Evolutionary conservation across 2,113 vertebrate genomes (phyloP).

Genomic region (Pangasianodon hypophthalmus): DNA sequence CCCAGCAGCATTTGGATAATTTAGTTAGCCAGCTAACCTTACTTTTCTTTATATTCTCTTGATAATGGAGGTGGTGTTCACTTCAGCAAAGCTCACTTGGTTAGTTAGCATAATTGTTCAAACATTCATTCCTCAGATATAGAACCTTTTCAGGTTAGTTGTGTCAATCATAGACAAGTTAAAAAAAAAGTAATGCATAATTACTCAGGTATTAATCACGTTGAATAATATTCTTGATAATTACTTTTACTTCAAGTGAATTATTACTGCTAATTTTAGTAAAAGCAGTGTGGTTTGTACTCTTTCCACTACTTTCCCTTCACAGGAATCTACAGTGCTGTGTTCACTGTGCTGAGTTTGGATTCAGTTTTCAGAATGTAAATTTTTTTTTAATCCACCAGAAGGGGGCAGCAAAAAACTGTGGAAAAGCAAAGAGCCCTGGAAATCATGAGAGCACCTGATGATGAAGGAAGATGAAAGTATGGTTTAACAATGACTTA

Average conservation of each 20-base stretch:
- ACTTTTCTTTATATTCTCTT: neutral
- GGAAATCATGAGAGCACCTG: neutral
- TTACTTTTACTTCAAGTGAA: neutral
- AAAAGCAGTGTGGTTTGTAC: neutral
- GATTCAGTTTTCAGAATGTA: neutral
- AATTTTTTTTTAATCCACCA: conserved; percentile 9
- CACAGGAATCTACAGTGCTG: neutral
- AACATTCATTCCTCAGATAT: no score
- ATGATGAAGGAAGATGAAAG: neutral
- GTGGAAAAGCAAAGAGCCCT: neutral
- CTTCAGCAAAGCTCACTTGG: neutral
- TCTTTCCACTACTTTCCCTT: neutral
- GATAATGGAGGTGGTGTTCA: neutral
- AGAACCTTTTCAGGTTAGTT: no score
- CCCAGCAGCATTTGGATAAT: neutral
- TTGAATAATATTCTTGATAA: no score
- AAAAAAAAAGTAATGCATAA: no score
- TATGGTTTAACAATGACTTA: no score
- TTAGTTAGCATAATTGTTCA: neutral
- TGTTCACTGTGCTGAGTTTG: neutral
- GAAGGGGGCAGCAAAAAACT: conserved; percentile 5
- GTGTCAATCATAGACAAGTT: no score
- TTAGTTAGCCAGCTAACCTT: neutral
- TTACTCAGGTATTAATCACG: no score
- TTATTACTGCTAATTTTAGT: neutral